phyloP scores from a whole-genome alignment of 2,797 vertebrate species.

The Acrocephalus scirpaceus region DNA sequence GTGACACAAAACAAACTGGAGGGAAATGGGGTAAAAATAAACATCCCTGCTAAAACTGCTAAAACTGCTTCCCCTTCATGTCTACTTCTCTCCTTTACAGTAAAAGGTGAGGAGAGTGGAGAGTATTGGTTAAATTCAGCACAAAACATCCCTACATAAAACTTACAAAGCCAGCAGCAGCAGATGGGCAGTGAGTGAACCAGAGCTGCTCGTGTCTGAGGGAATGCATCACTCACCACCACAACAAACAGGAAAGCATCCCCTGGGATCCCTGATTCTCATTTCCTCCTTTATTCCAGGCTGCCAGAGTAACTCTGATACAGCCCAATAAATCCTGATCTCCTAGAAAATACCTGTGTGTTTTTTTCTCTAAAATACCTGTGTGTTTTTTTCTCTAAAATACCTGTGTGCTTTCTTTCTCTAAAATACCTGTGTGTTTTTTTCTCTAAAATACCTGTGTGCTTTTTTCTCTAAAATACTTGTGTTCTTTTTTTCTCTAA shows the following conservation, averaged over 20 bases:
- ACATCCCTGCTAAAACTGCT: not conserved
- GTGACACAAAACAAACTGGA: accelerated
- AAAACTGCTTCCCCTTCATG: not conserved
- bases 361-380: not conserved
- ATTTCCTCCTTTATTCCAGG: not conserved
- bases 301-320: not conserved
- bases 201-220: not conserved
- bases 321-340: not conserved
- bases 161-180: not conserved
- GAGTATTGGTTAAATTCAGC: not conserved
- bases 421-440: too few relatives aligned
- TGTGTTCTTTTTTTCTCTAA: not conserved
- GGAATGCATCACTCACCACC: not conserved
- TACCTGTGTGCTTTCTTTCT: not conserved
- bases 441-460: too few relatives aligned
- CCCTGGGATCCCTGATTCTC: not conserved
- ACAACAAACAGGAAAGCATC: not conserved
- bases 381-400: not conserved
- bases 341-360: not conserved
- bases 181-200: not conserved
- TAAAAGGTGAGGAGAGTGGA: not conserved
- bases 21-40: not conserved
- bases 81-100: not conserved
- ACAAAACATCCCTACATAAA: not conserved
- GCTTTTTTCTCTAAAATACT: not conserved